Evolutionary conservation across 2,113 vertebrate genomes (phyloP).

Genomic region (Alouatta palliata): DNA sequence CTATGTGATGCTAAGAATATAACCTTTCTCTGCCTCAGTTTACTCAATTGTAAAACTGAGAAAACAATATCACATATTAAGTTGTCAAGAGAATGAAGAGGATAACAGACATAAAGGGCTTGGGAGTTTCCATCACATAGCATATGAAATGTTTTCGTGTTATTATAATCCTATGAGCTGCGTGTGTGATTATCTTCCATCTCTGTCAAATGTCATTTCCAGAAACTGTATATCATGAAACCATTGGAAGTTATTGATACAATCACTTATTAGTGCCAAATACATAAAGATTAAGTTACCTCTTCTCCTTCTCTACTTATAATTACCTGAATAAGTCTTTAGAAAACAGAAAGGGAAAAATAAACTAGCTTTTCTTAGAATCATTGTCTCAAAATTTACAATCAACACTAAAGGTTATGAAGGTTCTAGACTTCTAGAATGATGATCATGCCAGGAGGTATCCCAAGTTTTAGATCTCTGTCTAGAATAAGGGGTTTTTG

Average conservation of each 20-base stretch:
- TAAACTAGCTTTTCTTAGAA: not conserved
- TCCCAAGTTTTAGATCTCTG: not conserved
- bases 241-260: not conserved
- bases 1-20: not conserved
- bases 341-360: not conserved
- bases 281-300: not conserved
- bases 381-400: not conserved
- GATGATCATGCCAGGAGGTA: fast-evolving
- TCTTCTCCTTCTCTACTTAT: not conserved
- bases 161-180: not conserved
- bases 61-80: not conserved
- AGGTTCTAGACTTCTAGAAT: not conserved
- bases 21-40: not conserved
- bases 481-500: not conserved
- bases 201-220: not conserved
- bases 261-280: not conserved
- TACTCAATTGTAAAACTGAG: not conserved
- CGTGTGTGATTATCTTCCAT: not conserved
- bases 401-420: not conserved
- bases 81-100: not conserved
- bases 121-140: not conserved
- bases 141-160: not conserved
- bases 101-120: not conserved
- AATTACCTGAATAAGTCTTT: not conserved
- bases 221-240: not conserved